phyloP scores from a whole-genome alignment of 2,888 invertebrate species.

The Scotopteryx bipunctaria region DNA sequence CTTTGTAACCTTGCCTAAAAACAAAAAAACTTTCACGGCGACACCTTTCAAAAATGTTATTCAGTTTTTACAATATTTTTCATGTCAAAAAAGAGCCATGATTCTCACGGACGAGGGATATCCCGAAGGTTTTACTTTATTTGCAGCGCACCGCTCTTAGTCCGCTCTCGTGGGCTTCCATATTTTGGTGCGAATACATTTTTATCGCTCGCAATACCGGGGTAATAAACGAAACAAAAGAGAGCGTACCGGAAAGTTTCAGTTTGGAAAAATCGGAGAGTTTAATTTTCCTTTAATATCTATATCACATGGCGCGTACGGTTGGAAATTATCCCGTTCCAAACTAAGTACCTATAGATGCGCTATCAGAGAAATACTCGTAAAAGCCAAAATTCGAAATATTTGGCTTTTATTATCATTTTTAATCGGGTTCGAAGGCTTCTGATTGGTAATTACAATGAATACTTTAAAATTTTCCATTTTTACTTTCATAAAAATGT shows the following conservation, averaged over 20 bases:
- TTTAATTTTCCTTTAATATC: slow-evolving; percentile 8
- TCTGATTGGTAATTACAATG: slow-evolving; percentile 10
- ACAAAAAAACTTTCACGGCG: background rate
- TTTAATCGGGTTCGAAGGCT: slow-evolving; percentile 4
- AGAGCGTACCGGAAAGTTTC: slow-evolving; percentile 28
- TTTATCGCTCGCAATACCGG: slow-evolving; percentile 39
- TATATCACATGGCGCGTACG: background rate
- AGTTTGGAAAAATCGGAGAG: slow-evolving; percentile 11
- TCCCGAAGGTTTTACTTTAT: background rate
- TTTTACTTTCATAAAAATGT: slow-evolving; percentile 27
- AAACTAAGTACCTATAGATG: no score
- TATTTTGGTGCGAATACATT: slow-evolving; percentile 42
- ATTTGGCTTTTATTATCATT: slow-evolving; percentile 1
- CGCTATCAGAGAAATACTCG: background rate
- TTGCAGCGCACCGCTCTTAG: slow-evolving; percentile 15
- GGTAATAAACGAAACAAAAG: slow-evolving; percentile 40
- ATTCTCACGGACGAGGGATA: background rate
- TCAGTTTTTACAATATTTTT: background rate
- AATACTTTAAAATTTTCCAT: slow-evolving; percentile 18
- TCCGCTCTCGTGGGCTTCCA: slow-evolving; percentile 31
- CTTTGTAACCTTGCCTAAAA: background rate
- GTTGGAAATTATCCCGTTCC: no score
- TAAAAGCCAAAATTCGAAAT: background rate
- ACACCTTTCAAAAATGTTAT: background rate
- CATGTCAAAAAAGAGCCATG: background rate